A percentile compares a stretch with the other conserved stretches of the same genome.
Conservation (phyloP, 1,140 invertebrate genomes). For the Mesaphorura yosii region DNA sequence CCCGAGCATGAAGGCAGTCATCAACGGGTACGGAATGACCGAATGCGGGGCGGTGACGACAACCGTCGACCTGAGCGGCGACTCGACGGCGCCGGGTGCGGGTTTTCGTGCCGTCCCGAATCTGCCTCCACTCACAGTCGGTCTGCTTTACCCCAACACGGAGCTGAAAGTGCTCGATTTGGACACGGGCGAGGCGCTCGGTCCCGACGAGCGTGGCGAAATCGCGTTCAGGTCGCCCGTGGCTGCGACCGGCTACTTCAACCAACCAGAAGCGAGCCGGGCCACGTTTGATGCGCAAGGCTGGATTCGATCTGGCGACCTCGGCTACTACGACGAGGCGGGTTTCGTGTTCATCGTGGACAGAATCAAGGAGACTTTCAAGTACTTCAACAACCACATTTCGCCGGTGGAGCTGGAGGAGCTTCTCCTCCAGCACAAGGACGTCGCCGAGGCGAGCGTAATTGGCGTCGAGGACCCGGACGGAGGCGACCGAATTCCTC, state of each 20-base stretch:
- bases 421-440: constrained; percentile 33
- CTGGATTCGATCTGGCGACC: constrained; percentile 26
- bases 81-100: background rate
- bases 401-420: constrained; percentile 32
- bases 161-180: constrained; percentile 44
- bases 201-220: constrained; percentile 51
- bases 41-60: constrained; percentile 29
- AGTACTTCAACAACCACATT: constrained; percentile 31
- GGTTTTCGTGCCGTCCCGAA: constrained; percentile 18
- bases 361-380: constrained; percentile 30
- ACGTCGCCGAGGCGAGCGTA: constrained; percentile 41
- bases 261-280: constrained; percentile 32
- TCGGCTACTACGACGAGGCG: constrained; percentile 29
- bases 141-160: constrained; percentile 24
- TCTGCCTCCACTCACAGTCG: constrained; percentile 19
- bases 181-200: constrained; percentile 47
- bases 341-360: constrained; percentile 26
- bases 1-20: constrained; percentile 25
- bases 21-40: constrained; percentile 29
- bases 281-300: constrained; percentile 22
- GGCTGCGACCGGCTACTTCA: constrained; percentile 55
- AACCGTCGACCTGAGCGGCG: constrained; percentile 24
- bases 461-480: constrained; percentile 30
- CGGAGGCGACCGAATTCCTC: constrained; percentile 27
- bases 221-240: constrained; percentile 54